Conservation (phyloP, 2,113 vertebrate species). For the Rhea pennata region DNA sequence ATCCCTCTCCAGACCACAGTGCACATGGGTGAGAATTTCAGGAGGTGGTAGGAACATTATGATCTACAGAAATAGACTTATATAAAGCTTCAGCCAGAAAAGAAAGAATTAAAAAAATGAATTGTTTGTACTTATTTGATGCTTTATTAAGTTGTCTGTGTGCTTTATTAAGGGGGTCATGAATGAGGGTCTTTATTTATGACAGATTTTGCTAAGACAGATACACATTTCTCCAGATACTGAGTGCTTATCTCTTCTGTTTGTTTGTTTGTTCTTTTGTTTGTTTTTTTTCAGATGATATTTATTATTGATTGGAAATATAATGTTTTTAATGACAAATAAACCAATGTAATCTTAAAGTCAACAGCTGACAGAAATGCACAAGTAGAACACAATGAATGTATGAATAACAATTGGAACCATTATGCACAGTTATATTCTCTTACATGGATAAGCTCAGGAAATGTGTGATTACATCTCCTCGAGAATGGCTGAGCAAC, state of each 20-base stretch:
- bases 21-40: neutral
- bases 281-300: slow-evolving; percentile 17
- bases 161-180: neutral
- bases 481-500: neutral
- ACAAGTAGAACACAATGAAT: slow-evolving; percentile 54
- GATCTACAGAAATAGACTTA: neutral
- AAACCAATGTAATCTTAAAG: slow-evolving; percentile 48
- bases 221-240: neutral
- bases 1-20: neutral
- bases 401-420: slow-evolving; percentile 48
- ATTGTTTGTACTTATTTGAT: neutral
- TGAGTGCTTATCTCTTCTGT: neutral
- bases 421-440: neutral
- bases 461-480: neutral
- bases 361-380: slow-evolving; percentile 60
- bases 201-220: neutral
- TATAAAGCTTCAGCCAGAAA: neutral
- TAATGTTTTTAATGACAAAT: slow-evolving; percentile 59
- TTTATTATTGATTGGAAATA: slow-evolving; percentile 68
- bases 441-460: neutral
- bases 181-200: neutral
- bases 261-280: slow-evolving; percentile 1
- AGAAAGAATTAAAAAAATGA: neutral
- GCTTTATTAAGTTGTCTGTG: neutral
- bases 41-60: neutral